Base-by-base conservation (phyloP, 2,888 invertebrate species). In the Siphlonurus alternatus region DNA sequence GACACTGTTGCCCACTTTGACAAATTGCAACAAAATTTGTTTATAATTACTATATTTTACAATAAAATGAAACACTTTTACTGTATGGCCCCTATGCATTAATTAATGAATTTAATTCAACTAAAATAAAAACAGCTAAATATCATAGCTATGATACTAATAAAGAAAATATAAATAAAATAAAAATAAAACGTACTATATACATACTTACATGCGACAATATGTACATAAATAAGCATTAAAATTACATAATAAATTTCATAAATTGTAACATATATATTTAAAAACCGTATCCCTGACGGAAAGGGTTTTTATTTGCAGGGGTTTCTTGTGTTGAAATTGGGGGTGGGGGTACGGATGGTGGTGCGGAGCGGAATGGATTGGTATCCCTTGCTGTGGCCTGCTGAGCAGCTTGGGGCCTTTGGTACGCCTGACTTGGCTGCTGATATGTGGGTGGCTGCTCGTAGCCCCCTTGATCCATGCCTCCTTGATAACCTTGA, bases 221-320 rank as follows among this genome's bases (percentile, higher is more conserved):
- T 59, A 20, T 59, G 19, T 59, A 20, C 22, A 22, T 22, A 59
- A 59, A 59, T 22, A 20, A 20, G 22, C 22, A 59, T 20, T 59
- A 59, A 59, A 59, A 22, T 20, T 59, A 20, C 19, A 59, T 59
- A 19, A 20, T 59, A 20, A 15, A 20, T 59, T 15, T 59, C 5
- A 7, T 59, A 20, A 22, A 7, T 10, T 10, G 5, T 59, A 20
- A 20, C 59, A 22, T 25, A 25, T 61, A 24, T 22, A 53, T 59
- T 63, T 67, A 69, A 18, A 66, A 66, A 2, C 67, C 67, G 15
- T 66, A 87, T 76, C 88, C 88, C 83, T 88, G 88, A 75, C 90
- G 84, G 79, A 90, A 90, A 66, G 89, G 89, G 78, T 89, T 89
- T 72, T 85, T 83, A 71, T 83, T 81, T 18, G 54, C 59, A 24